Base-by-base conservation (phyloP, 2,888 invertebrate genomes). In the Ariolimax columbianus region DNA sequence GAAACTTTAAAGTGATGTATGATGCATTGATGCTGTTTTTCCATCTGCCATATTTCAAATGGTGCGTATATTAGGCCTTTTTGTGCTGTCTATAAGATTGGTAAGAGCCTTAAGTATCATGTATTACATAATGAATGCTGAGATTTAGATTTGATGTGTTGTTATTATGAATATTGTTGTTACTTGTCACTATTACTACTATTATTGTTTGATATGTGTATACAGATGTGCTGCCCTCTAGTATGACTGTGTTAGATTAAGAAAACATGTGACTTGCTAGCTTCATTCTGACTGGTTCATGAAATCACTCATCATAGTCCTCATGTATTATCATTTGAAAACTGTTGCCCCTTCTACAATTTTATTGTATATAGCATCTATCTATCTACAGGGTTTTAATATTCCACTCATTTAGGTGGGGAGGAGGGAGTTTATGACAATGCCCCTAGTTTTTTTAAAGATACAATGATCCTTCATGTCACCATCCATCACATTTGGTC, bases 61-160 rank as follows among this genome's bases (percentile, higher is more conserved):
- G 63, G 81, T 82, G 73, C 75, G 55, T 75, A 82, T 33, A 30
- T 43, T 82, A 63, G 73, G 75, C 82, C 82, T 82, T 82, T 55
- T 47, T 81, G 40, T 82, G 30, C 59, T 75, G 30, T 81, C 11
- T 81, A 51, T 55, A 81, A 38, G 38, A 17, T 72, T 70, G 72
- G 47, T 47, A 72, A 81, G 43, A 75, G 75, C 82, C 75, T 82
- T 75, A 82, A 6, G 55, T 59, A 51, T 47, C 4, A 55, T 80
- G 47, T 43, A 51, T 72, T 11, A 81, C n/a, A n/a, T 11, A 55
- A 51, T 72, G 17, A 55, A 47, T 36, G 38, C 38, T 81, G 33
- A 79, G 66, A 66, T 68, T 72, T 72, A 81, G 51, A 33, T 72
- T 72, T 72, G 26, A 36, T 55, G 36, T 81, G 55, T 72, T 70